These are phyloP conservation scores for Cephus nigrinus DNA, from an alignment of 2,888 invertebrate species.

Conservation along the genomic window DNA sequence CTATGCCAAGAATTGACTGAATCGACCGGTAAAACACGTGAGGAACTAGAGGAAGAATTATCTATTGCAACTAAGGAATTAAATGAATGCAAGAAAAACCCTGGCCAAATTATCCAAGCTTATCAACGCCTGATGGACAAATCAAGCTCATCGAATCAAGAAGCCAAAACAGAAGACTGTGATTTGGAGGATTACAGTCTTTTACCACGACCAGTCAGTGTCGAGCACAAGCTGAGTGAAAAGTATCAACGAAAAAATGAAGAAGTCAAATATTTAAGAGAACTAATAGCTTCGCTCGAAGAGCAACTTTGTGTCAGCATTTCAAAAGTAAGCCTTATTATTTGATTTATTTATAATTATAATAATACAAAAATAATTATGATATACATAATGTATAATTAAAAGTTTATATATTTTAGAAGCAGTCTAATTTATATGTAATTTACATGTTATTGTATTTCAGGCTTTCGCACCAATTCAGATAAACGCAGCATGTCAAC, in stretches of 20 bases:
- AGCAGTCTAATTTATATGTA: not conserved
- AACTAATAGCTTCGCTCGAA: slow-evolving; percentile 11
- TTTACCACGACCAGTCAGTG: not conserved
- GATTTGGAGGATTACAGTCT: not conserved
- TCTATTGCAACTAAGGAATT: slow-evolving; percentile 23
- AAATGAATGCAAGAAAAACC: slow-evolving; percentile 8
- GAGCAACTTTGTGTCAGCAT: slow-evolving; percentile 6
- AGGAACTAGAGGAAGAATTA: slow-evolving; percentile 23
- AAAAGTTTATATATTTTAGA: not conserved
- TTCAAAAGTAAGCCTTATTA: slow-evolving; percentile 9
- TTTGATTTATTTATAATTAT: not conserved
- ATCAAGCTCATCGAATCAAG: slow-evolving; percentile 1
- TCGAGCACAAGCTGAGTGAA: not conserved
- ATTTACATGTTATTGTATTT: not conserved
- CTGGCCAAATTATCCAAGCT: not conserved
- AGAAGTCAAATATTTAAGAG: slow-evolving; percentile 9
- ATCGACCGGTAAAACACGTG: slow-evolving; percentile 7
- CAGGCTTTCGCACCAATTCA: slow-evolving; percentile 11
- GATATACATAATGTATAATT: not conserved
- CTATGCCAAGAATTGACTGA: not conserved
- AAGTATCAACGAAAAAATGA: slow-evolving; percentile 4
- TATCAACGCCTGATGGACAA: slow-evolving; percentile 1
- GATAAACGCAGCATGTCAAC: slow-evolving; percentile 1
- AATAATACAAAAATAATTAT: not conserved
- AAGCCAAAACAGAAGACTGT: not conserved